These are phyloP conservation scores for Smutsia temminckii DNA, from an alignment of 2,797 vertebrate species.

Conservation along the genomic window DNA sequence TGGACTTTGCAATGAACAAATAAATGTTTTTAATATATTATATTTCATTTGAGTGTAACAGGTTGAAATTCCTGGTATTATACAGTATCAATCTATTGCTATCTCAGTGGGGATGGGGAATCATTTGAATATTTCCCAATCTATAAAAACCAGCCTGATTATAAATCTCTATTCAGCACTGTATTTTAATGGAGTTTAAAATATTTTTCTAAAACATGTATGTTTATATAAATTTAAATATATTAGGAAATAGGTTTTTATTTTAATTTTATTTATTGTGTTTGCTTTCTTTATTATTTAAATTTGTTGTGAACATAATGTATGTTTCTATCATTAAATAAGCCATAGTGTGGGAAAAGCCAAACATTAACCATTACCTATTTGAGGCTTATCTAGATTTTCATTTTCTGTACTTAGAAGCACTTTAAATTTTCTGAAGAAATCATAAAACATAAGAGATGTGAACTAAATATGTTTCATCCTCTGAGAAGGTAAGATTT, in stretches of 20 bases:
- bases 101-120: fast-evolving
- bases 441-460: neutral
- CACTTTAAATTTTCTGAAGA: slow-evolving; percentile 22
- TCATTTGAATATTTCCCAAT: neutral
- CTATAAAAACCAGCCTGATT: neutral
- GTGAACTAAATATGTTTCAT: neutral
- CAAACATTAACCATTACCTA: neutral
- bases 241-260: neutral
- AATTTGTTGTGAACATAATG: neutral
- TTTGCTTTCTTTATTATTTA: neutral
- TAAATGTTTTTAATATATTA: neutral
- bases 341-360: neutral
- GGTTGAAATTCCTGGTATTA: neutral
- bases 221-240: neutral
- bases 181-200: neutral
- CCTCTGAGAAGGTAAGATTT: slow-evolving; percentile 70
- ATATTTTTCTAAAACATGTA: neutral
- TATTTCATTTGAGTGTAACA: neutral
- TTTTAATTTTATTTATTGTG: neutral
- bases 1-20: neutral
- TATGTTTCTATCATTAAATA: neutral
- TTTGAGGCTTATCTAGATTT: neutral
- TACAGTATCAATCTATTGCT: neutral
- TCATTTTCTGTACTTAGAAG: slow-evolving; percentile 34
- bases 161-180: neutral